phyloP scores from a whole-genome alignment of 2,113 vertebrate species.

The Silurus asotus region DNA sequence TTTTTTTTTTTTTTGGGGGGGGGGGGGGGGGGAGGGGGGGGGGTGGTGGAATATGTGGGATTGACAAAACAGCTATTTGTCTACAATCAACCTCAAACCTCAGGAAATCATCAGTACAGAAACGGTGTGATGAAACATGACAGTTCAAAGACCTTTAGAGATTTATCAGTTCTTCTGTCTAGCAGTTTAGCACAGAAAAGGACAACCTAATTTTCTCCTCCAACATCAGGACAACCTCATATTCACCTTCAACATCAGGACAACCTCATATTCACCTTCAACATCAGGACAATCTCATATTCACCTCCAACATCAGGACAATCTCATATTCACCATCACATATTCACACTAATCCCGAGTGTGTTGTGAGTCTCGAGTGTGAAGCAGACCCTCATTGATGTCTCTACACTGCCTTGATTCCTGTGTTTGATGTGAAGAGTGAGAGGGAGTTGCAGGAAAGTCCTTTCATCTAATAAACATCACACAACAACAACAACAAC shows the following conservation, averaged over 20 bases:
- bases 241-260: neutral
- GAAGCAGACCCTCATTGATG: neutral
- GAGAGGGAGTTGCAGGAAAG: neutral
- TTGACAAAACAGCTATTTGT: slow-evolving; percentile 49
- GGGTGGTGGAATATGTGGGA: slow-evolving; percentile 32
- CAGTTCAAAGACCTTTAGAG: slow-evolving; percentile 31
- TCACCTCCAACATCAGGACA: neutral
- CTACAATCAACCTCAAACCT: slow-evolving; percentile 47
- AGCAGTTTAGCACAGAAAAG: neutral
- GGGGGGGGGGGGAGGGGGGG: no score
- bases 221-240: no score
- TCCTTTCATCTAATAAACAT: slow-evolving; percentile 24
- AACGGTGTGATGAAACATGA: neutral
- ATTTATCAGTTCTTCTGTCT: slow-evolving; percentile 7
- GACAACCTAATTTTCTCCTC: neutral
- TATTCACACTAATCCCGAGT: neutral
- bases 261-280: neutral
- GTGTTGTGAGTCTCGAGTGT: neutral
- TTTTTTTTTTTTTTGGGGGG: neutral
- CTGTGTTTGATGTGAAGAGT: slow-evolving; percentile 8
- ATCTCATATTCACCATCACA: neutral
- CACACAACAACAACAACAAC: neutral
- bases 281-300: neutral
- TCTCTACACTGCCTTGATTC: slow-evolving; percentile 6
- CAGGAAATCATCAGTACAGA: slow-evolving; percentile 15